These are phyloP conservation scores for Tuberolachnus salignus DNA, from an alignment of 2,888 invertebrate genomes.

Conservation along the genomic window DNA sequence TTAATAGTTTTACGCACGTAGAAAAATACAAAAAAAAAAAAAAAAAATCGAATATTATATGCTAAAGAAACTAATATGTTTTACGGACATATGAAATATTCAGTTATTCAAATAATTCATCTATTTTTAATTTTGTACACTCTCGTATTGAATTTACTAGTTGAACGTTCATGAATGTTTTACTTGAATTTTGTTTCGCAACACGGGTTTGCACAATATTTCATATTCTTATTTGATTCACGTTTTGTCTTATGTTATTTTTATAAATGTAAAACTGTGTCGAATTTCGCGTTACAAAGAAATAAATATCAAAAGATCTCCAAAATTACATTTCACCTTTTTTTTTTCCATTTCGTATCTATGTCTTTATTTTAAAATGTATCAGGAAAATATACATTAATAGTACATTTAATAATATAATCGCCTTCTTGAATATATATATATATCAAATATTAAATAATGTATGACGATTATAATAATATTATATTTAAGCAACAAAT, in stretches of 20 bases:
- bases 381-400: neutral
- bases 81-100: too few relatives aligned
- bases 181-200: neutral
- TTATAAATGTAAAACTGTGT: constrained; percentile 34
- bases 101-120: neutral
- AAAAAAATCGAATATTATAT: too few relatives aligned
- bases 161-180: constrained; percentile 4
- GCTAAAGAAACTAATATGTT: too few relatives aligned
- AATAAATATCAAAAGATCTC: constrained; percentile 13
- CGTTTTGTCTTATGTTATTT: neutral
- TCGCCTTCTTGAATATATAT: too few relatives aligned
- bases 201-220: neutral
- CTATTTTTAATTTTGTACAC: neutral
- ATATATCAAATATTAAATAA: too few relatives aligned
- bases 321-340: constrained; percentile 8
- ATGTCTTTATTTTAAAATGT: neutral
- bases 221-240: constrained; percentile 25
- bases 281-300: neutral
- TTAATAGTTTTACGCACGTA: too few relatives aligned
- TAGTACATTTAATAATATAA: neutral
- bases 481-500: too few relatives aligned
- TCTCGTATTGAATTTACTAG: neutral
- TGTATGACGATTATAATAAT: too few relatives aligned
- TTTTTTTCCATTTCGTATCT: neutral
- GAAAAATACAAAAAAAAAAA: too few relatives aligned